Evolutionary conservation across 2,113 vertebrate genomes (phyloP).

Genomic region (Scophthalmus maximus): DNA sequence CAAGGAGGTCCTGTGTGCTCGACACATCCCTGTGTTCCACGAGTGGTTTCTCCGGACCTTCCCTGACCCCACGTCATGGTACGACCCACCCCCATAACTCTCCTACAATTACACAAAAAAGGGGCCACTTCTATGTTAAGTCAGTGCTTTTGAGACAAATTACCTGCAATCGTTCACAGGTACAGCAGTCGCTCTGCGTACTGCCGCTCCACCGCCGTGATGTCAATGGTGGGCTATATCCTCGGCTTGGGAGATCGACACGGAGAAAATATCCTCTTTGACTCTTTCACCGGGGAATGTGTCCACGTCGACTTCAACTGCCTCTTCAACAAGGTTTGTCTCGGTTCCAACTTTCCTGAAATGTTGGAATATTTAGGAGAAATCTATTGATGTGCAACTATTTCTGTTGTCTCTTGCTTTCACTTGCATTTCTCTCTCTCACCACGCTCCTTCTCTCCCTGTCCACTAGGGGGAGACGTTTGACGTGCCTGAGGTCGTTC

Average conservation of each 20-base stretch:
- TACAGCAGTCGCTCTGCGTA: slow-evolving; percentile 97
- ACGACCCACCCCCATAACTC: slow-evolving; percentile 8
- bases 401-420: background rate
- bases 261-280: slow-evolving; percentile 97
- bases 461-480: slow-evolving; percentile 95
- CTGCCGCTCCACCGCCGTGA: slow-evolving; percentile 95
- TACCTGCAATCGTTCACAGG: slow-evolving; percentile 75
- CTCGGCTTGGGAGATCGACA: slow-evolving; percentile 97
- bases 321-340: slow-evolving; percentile 95
- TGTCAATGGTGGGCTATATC: slow-evolving; percentile 99
- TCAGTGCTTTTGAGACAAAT: background rate
- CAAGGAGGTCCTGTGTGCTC: slow-evolving; percentile 91
- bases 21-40: slow-evolving; percentile 93
- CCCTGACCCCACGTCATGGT: slow-evolving; percentile 97
- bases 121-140: background rate
- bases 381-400: background rate
- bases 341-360: background rate
- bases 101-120: background rate
- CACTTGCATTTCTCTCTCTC: background rate
- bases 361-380: background rate
- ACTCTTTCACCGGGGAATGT: slow-evolving; percentile 95
- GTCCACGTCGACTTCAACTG: slow-evolving; percentile 99
- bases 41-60: slow-evolving; percentile 98
- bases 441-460: background rate
- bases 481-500: slow-evolving; percentile 97